Evolutionary conservation across 2,113 vertebrate genomes (phyloP), one percentile per base, ranked within the genome.

Genomic region (Heloderma charlesbogerti): DNA sequence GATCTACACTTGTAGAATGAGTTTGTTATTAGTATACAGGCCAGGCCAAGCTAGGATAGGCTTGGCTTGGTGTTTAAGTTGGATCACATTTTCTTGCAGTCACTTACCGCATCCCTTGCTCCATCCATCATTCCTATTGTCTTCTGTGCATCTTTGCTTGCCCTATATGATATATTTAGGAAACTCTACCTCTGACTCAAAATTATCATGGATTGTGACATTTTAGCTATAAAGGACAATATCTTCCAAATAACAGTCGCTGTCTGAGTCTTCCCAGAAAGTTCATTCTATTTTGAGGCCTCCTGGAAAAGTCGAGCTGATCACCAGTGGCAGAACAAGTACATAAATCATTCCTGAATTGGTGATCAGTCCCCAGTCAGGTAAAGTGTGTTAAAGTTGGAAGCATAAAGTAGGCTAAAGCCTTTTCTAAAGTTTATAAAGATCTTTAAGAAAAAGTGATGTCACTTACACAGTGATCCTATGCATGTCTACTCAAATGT

Each of bases 321-420:
- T 81, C 60, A 69, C 78, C 34, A 29, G 34, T 69, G 63, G 81
- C 78, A 84, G 54, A 48, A 75, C 48, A 67, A 54, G 78, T 54
- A 43, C 51, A 90, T 90, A 84, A 90, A 90, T 90, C 89, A 90
- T 77, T 85, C 72, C 72, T 84, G 72, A 90, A 90, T 90, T 84
- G 81, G 37, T 83, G 81, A 67, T 85, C 82, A 37, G 57, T 34
- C 72, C 43, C 34, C 80, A 51, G 22, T 54, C 78, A 43, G 51
- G 80, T 57, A 34, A 54, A 57, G 80, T 34, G 37, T 20, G 48
- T 77, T 84, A 48, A 90, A 77, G 43, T 37, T 84, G 43, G 72
- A 77, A 84, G 31, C 54, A 27, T n/a, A 90, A 85, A 88, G 82
- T 90, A 85, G 82, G 82, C 40, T 66, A 90, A 10, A 85, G 12